Conservation (phyloP, 2,888 invertebrate species). For the Scelioninae gen. 1 region DNA sequence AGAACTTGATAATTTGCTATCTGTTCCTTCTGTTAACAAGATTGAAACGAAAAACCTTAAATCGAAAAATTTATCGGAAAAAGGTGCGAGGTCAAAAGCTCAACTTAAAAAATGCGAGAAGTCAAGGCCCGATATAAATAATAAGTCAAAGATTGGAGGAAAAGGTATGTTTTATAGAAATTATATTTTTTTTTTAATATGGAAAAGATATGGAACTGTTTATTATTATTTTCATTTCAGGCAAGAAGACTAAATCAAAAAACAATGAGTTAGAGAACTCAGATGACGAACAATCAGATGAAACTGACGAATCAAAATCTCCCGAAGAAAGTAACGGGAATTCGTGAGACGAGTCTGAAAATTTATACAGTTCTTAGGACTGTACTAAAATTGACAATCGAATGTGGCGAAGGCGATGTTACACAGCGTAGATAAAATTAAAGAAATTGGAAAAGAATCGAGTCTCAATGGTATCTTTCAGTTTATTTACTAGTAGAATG, state of each 20-base stretch:
- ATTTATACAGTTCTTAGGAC: neutral
- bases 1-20: slow-evolving; percentile 14
- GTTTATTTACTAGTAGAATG: slow-evolving; percentile 12
- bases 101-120: slow-evolving; percentile 22
- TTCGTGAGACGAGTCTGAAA: slow-evolving; percentile 13
- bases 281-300: slow-evolving; percentile 15
- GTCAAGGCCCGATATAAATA: slow-evolving; percentile 26
- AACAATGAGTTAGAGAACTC: slow-evolving; percentile 14
- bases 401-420: slow-evolving; percentile 10
- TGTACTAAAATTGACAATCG: slow-evolving; percentile 12
- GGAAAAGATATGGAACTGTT: slow-evolving; percentile 21
- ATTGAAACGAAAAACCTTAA: slow-evolving; percentile 14
- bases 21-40: slow-evolving; percentile 6
- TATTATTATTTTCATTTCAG: slow-evolving; percentile 16
- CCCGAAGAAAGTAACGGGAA: slow-evolving; percentile 10
- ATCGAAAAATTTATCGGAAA: slow-evolving; percentile 6
- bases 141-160: slow-evolving; percentile 25
- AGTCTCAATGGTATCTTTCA: slow-evolving; percentile 23
- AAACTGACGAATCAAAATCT: slow-evolving; percentile 22
- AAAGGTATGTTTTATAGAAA: neutral
- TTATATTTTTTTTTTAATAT: slow-evolving; percentile 30
- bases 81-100: slow-evolving; percentile 26
- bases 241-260: slow-evolving; percentile 12
- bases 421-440: slow-evolving; percentile 16
- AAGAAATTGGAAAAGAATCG: slow-evolving; percentile 26